Percentiles rank a stretch among this genome's conserved stretches.
phyloP scores from a whole-genome alignment of 2,797 vertebrate genomes.

The Coendou prehensilis region DNA sequence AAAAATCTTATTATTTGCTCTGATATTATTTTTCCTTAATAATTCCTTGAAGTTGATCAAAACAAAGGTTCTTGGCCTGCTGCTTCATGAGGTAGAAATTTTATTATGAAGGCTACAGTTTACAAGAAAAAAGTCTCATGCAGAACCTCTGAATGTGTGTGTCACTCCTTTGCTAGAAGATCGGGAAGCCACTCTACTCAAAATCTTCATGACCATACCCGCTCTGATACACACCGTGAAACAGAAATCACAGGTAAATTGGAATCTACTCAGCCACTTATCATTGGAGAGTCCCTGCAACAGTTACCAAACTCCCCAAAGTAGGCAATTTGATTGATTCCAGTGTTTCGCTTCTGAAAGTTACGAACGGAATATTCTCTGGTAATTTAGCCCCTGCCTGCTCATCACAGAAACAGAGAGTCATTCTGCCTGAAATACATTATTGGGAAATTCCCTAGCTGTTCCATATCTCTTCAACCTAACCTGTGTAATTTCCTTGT shows the following conservation, averaged over 20 bases:
- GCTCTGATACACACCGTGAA: neutral
- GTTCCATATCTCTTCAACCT: neutral
- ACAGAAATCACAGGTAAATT: neutral
- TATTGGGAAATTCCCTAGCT: neutral
- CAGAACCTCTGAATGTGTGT: neutral
- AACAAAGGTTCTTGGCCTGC: neutral
- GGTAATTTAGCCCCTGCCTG: neutral
- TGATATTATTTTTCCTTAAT: neutral
- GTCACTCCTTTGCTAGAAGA: neutral
- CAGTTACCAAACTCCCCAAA: neutral
- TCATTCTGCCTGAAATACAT: neutral
- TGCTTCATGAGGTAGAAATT: neutral
- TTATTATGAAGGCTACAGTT: neutral
- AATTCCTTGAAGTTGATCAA: neutral
- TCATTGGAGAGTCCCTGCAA: neutral
- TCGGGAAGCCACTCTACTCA: neutral
- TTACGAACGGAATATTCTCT: neutral
- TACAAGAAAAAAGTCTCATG: neutral
- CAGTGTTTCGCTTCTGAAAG: neutral
- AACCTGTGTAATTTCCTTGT: slow-evolving; percentile 40
- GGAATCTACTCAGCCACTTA: neutral
- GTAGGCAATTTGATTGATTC: neutral
- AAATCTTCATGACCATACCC: neutral
- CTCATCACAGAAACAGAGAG: neutral
- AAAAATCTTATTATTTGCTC: neutral